A percentile compares a stretch with the other conserved stretches of the same genome.
phyloP scores from a whole-genome alignment of 37 sponge, comb jelly and placozoan species.

The Eunapius fragilis region DNA sequence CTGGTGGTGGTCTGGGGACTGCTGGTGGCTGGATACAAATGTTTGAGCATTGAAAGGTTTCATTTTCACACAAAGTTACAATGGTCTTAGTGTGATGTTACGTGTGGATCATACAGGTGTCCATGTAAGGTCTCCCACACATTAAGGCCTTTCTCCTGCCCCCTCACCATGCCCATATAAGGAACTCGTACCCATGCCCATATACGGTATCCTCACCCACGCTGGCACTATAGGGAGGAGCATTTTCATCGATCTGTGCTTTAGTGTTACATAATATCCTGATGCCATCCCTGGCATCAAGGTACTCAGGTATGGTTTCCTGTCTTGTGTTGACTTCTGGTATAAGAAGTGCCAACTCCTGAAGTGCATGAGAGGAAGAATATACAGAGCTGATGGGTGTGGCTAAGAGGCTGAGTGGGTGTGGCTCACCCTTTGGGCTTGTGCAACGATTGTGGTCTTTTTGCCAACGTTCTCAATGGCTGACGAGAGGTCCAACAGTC shows the following conservation, averaged over 20 bases:
- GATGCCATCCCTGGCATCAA: not conserved
- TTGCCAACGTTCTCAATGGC: conserved; percentile 50
- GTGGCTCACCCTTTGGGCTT: conserved; percentile 61
- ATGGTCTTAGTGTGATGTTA: too few relatives aligned
- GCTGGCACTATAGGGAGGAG: not conserved
- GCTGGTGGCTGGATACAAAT: too few relatives aligned
- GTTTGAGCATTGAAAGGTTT: not conserved
- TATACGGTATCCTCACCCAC: not conserved
- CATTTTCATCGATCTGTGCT: not conserved
- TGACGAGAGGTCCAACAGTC: conserved; percentile 63
- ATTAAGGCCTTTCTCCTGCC: too few relatives aligned
- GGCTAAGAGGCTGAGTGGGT: not conserved
- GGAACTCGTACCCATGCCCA: not conserved
- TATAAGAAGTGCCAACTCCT: not conserved
- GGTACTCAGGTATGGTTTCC: not conserved
- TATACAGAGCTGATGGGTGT: not conserved
- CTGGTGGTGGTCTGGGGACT: not conserved
- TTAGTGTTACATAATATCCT: not conserved
- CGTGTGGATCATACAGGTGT: not conserved
- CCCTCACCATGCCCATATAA: not conserved
- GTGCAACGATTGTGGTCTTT: conserved; percentile 34
- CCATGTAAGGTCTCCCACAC: not conserved
- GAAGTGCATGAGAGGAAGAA: not conserved
- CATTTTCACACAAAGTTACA: too few relatives aligned
- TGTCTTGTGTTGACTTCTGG: not conserved